A percentile compares a stretch with the other conserved stretches of the same genome.
phyloP scores from a whole-genome alignment of 2,113 vertebrate genomes.

The Cnemophilus loriae region DNA sequence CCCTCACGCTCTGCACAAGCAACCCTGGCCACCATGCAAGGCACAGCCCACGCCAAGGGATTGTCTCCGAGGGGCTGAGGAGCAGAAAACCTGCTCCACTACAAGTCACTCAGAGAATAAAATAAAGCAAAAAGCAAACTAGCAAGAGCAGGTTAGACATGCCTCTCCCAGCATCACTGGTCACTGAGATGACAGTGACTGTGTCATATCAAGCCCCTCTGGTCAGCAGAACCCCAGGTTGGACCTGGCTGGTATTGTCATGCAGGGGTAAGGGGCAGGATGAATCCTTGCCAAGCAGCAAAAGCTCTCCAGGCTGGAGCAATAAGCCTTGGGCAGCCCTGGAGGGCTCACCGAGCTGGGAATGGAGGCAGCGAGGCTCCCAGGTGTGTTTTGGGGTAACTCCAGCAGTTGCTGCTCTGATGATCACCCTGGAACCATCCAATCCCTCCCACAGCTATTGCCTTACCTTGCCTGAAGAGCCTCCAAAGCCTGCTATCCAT shows the following conservation, averaged over 20 bases:
- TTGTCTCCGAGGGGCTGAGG: background rate
- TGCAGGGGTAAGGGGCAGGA: background rate
- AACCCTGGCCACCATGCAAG: accelerated
- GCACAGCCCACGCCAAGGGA: background rate
- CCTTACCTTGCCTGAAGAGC: background rate
- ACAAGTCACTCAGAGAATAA: background rate
- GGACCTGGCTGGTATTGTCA: background rate
- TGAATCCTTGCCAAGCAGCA: background rate
- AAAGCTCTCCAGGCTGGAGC: background rate
- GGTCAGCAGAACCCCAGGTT: accelerated
- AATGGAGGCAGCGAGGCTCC: background rate
- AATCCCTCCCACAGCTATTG: background rate
- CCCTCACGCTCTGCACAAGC: background rate
- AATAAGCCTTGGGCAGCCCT: background rate
- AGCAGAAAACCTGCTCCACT: background rate
- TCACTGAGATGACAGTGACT: background rate
- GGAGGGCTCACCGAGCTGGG: background rate
- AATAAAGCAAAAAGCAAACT: background rate
- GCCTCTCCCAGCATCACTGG: background rate
- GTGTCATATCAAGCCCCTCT: background rate
- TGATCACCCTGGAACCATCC: background rate
- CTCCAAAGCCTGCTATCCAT: background rate
- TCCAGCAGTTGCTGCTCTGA: background rate
- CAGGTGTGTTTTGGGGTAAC: background rate
- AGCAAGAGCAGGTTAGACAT: accelerated